These are phyloP conservation scores for Meliscaeva auricollis DNA, from an alignment of 2,888 invertebrate species.

Conservation along the genomic window DNA sequence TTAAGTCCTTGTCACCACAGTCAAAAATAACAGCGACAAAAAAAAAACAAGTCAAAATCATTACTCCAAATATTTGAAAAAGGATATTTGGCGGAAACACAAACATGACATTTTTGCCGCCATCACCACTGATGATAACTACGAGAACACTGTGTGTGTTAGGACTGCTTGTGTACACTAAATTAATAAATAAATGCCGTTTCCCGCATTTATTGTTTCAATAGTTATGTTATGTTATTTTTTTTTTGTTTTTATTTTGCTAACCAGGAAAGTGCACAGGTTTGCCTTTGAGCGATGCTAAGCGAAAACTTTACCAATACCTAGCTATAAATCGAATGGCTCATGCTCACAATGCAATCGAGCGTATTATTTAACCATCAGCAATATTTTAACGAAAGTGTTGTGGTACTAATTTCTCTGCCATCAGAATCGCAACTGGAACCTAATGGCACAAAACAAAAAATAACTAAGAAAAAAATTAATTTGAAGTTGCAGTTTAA, in stretches of 20 bases:
- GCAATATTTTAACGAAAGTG: slow-evolving; percentile 47
- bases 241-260: slow-evolving; percentile 20
- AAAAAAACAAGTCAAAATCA: slow-evolving; percentile 77
- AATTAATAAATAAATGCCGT: slow-evolving; percentile 75
- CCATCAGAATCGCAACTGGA: slow-evolving; percentile 21
- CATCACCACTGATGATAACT: slow-evolving; percentile 72
- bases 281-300: slow-evolving; percentile 41
- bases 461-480: slow-evolving; percentile 47
- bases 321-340: slow-evolving; percentile 20
- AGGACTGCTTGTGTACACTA: slow-evolving; percentile 75
- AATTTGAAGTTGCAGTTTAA: slow-evolving; percentile 48
- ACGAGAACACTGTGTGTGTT: slow-evolving; percentile 69
- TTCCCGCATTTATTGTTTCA: slow-evolving; percentile 71
- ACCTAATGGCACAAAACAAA: slow-evolving; percentile 11
- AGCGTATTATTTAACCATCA: slow-evolving; percentile 41
- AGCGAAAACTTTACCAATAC: slow-evolving; percentile 26
- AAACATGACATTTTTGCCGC: slow-evolving; percentile 77
- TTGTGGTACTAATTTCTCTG: slow-evolving; percentile 37
- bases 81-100: slow-evolving; percentile 79
- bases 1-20: slow-evolving; percentile 75
- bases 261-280: slow-evolving; percentile 14
- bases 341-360: slow-evolving; percentile 12
- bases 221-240: slow-evolving; percentile 44
- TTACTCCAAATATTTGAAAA: slow-evolving; percentile 79
- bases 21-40: slow-evolving; percentile 71